Evolutionary conservation across 2,888 invertebrate genomes (phyloP), one percentile per base, ranked within the genome.

Genomic region (Endotricha flammealis): DNA sequence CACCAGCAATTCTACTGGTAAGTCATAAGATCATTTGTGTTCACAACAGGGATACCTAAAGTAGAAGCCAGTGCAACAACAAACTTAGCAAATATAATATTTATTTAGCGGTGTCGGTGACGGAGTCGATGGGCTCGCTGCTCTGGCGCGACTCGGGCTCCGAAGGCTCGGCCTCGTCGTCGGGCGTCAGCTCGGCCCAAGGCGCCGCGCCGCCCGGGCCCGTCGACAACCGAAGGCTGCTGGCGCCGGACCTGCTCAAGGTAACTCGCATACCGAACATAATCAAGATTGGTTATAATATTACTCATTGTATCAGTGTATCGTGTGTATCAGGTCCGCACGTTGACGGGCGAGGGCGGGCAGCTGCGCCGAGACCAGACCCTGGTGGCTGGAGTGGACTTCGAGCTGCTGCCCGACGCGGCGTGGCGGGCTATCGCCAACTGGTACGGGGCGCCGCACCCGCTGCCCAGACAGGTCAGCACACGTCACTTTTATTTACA

Each of bases 261-360:
- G 92, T 88, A 48, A 5, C 11, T 16, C 8, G n/a, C 30, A n/a
- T 33, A 24, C 27, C 4, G 4, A 4, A 14, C 29, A 4, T 9
- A 6, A 10, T n/a, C n/a, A n/a, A n/a, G n/a, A n/a, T n/a, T n/a
- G n/a, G n/a, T n/a, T n/a, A n/a, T n/a, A n/a, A n/a, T n/a, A n/a
- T n/a, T n/a, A n/a, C n/a, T n/a, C n/a, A n/a, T n/a, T n/a, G n/a
- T n/a, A n/a, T n/a, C n/a, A n/a, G n/a, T 16, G 17, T 3, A n/a
- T 11, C 3, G 12, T 35, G 9, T 29, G 13, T 12, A 23, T 1
- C 46, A 70, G 69, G 90, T 92, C 11, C 88, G 90, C 27, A 92
- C 94, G 1, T 80, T 96, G 46, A 97, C 96, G 2, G 95, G 95
- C 34, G 97, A 97, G 86, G 96, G 96, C 45, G 96, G 96, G 0